Conservation (phyloP, 2,888 invertebrate genomes). For the Andrena haemorrhoa region DNA sequence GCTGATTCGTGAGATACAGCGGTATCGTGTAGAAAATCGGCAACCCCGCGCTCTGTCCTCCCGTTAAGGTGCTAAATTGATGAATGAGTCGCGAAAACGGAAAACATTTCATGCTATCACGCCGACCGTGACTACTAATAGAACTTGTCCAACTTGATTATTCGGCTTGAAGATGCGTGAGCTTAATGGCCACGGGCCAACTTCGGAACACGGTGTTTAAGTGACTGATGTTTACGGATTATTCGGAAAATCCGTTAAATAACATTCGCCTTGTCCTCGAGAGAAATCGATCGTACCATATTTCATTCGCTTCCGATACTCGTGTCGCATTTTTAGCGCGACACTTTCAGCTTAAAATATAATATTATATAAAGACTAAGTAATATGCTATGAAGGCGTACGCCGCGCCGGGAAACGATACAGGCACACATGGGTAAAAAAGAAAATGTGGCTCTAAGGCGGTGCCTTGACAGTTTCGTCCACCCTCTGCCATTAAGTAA, state of each 20-base stretch:
- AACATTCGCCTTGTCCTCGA: not conserved
- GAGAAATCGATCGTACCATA: not conserved
- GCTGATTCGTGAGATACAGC: slow-evolving; percentile 9
- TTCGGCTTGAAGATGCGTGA: slow-evolving; percentile 73
- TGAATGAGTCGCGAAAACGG: slow-evolving; percentile 80
- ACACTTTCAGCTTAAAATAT: not conserved
- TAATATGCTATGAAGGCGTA: not conserved
- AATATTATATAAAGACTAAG: not conserved
- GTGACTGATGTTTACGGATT: slow-evolving; percentile 69
- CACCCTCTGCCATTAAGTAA: slow-evolving; percentile 78
- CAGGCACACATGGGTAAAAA: slow-evolving; percentile 57
- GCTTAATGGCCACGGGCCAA: slow-evolving; percentile 73
- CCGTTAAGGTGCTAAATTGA: slow-evolving; percentile 80
- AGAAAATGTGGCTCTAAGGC: slow-evolving; percentile 74
- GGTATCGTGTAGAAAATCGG: slow-evolving; percentile 60
- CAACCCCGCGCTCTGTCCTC: slow-evolving; percentile 50
- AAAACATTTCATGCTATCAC: slow-evolving; percentile 74
- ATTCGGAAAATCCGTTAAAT: slow-evolving; percentile 49
- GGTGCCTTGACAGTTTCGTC: slow-evolving; percentile 75
- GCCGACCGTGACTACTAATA: slow-evolving; percentile 76
- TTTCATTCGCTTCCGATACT: not conserved
- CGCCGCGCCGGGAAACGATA: slow-evolving; percentile 15
- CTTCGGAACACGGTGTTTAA: slow-evolving; percentile 59
- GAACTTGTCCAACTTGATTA: slow-evolving; percentile 84
- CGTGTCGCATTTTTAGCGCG: not conserved